Conservation (phyloP, 2,888 invertebrate genomes). For the Polyommatus iphigenia region DNA sequence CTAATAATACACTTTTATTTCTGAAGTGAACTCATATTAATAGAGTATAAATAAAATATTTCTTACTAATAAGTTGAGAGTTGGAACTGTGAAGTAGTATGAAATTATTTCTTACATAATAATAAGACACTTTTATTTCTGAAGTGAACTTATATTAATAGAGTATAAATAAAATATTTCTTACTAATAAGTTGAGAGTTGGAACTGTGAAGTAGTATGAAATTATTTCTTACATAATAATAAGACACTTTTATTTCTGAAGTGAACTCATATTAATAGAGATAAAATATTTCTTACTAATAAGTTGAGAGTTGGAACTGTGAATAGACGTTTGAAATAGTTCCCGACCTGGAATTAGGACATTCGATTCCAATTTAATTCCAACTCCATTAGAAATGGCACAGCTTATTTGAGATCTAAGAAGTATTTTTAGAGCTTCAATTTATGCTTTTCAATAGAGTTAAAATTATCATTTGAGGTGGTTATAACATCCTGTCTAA, state of each 20-base stretch:
- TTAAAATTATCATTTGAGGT: too few species aligned
- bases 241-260: too few species aligned
- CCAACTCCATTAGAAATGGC: constrained; percentile 6
- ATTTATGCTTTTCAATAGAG: background rate
- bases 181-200: too few species aligned
- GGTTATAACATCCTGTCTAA: too few species aligned
- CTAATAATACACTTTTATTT: too few species aligned
- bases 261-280: background rate
- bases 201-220: too few species aligned
- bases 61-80: constrained; percentile 4
- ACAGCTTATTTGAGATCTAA: background rate
- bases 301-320: constrained; percentile 3
- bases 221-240: too few species aligned
- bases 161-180: too few species aligned
- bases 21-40: too few species aligned
- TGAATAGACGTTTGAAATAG: background rate
- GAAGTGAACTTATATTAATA: too few species aligned
- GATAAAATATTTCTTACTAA: constrained; percentile 3
- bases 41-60: background rate
- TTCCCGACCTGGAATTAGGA: constrained; percentile 13
- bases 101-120: too few species aligned
- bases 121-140: too few species aligned
- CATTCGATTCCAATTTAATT: constrained; percentile 21
- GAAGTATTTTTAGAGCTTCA: background rate
- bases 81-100: constrained; percentile 10